Evolutionary conservation across 2,888 invertebrate genomes (phyloP).

Genomic region (Hirtodrosophila trivittata): DNA sequence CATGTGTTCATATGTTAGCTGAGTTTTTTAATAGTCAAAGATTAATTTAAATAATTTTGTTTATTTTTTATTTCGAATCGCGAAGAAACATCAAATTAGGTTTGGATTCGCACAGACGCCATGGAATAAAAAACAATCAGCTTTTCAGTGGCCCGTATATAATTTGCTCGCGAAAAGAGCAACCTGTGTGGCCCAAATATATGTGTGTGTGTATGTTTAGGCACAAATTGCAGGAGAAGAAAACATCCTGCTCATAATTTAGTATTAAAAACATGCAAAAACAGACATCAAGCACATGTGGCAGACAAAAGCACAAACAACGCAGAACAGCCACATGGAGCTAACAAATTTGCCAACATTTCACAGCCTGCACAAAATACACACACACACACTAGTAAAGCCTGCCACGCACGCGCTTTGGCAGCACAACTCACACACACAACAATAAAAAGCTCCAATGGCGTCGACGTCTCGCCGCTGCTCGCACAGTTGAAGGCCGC

Average conservation of each 20-base stretch:
- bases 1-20: no score
- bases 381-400: conserved; percentile 26
- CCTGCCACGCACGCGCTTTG: conserved; percentile 67
- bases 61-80: no score
- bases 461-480: conserved; percentile 43
- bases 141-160: conserved; percentile 23
- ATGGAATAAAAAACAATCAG: conserved; percentile 27
- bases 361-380: conserved; percentile 56
- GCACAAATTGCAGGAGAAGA: conserved; percentile 12
- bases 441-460: conserved; percentile 58
- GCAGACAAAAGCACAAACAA: conserved; percentile 38
- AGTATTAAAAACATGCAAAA: conserved; percentile 72
- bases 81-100: no score
- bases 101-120: no score
- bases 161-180: conserved; percentile 42
- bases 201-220: conserved; percentile 1
- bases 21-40: no score
- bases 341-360: conserved; percentile 77
- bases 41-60: no score
- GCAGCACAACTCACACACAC: conserved; percentile 30
- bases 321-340: conserved; percentile 46
- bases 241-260: conserved; percentile 69
- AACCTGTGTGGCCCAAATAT: conserved; percentile 53
- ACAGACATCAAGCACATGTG: conserved; percentile 69
- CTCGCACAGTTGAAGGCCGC: conserved; percentile 66